These are phyloP conservation scores for Cinara cedri DNA, from an alignment of 2,888 invertebrate genomes.

Conservation along the genomic window DNA sequence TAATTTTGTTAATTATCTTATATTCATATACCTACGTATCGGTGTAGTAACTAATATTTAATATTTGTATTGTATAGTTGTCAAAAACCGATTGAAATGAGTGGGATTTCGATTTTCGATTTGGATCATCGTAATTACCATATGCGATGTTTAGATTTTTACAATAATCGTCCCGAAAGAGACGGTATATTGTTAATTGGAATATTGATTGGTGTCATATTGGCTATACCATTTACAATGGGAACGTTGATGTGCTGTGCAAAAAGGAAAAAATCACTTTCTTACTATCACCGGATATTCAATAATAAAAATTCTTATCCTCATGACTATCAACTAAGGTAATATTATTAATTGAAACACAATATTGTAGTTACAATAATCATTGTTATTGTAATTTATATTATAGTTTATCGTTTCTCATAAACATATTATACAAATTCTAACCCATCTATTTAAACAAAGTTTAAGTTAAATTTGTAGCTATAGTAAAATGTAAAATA, in stretches of 20 bases:
- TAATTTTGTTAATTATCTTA: too few relatives aligned
- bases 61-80: constrained; percentile 65
- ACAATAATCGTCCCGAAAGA: constrained; percentile 70
- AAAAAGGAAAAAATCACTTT: constrained; percentile 26
- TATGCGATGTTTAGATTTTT: constrained; percentile 73
- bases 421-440: too few relatives aligned
- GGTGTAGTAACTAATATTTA: neutral
- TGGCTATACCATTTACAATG: constrained; percentile 73
- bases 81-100: constrained; percentile 71
- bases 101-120: constrained; percentile 68
- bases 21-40: neutral
- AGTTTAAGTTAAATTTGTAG: too few relatives aligned
- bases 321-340: constrained; percentile 42
- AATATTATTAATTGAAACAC: too few relatives aligned
- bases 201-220: constrained; percentile 71
- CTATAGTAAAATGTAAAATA: too few relatives aligned
- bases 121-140: constrained; percentile 67
- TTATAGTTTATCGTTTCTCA: too few relatives aligned
- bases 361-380: too few relatives aligned
- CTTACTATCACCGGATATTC: constrained; percentile 48
- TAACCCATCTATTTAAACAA: too few relatives aligned
- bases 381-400: too few relatives aligned
- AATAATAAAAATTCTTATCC: constrained; percentile 8
- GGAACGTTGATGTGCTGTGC: constrained; percentile 67
- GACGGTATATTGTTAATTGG: constrained; percentile 73